Evolutionary conservation across 2,113 vertebrate species (phyloP), one percentile per base, ranked within the genome.

Genomic region (Plotosus lineatus): DNA sequence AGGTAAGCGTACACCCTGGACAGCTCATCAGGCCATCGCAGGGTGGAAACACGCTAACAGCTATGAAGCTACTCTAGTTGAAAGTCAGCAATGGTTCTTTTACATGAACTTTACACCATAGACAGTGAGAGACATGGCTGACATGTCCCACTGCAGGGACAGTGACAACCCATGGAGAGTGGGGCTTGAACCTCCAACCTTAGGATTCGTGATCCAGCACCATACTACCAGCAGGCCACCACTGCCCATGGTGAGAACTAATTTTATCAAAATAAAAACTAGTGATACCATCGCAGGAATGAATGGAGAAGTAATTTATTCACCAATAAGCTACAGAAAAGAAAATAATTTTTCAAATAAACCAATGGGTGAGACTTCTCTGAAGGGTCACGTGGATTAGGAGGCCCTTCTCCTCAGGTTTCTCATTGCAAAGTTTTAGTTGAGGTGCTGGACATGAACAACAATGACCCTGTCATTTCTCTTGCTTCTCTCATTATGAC

Each of bases 251-350:
- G 53, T 63, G 48, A 84, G 89, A 8, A 87, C 89, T 4, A 6
- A 76, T 2, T 69, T 93, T 55, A n/a, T 92, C 3, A 88, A 58
- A 26, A 19, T 92, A 1, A 87, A 79, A 0, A 90, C 91, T 0
- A 85, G 87, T 0, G 91, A 92, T 55, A 4, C 63, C 8, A 90
- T 91, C 66, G 82, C 84, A 12, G 90, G 89, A 1, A 11, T 68
- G 1, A 90, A 91, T 61, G 81, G 87, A 9, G 78, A 83, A 51
- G 61, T 86, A 0, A 6, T 81, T 31, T 86, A 86, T 48, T 86
- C 79, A 0, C 66, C 80, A 1, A 77, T 78, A 75, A 81, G 53
- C 23, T 73, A 77, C 12, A 78, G 74, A 14, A 58, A 78, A 73
- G 55, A 63, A 51, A 71, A 50, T n/a, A 2, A 38, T 38, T 40